Conservation (phyloP, 1,140 invertebrate genomes). For the Colletes gigas region DNA sequence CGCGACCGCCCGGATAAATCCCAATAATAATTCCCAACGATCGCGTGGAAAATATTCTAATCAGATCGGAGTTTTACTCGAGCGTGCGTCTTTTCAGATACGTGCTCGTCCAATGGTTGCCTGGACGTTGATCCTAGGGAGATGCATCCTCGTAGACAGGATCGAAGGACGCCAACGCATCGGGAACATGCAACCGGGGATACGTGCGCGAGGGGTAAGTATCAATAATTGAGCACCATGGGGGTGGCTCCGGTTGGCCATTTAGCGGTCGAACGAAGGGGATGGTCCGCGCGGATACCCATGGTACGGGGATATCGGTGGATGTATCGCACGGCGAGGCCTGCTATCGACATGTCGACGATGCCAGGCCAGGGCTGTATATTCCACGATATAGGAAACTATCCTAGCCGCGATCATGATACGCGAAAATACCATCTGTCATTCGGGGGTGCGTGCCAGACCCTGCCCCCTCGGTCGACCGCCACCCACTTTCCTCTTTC, state of each 20-base stretch:
- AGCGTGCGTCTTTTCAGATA: not conserved
- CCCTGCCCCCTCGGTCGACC: slow-evolving; percentile 34
- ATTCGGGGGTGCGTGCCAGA: slow-evolving; percentile 71
- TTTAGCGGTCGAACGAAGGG: slow-evolving; percentile 77
- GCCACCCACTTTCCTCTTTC: slow-evolving; percentile 21
- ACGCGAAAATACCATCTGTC: slow-evolving; percentile 79
- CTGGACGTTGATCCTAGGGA: not conserved
- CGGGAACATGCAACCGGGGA: slow-evolving; percentile 53
- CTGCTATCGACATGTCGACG: slow-evolving; percentile 81
- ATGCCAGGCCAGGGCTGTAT: slow-evolving; percentile 71
- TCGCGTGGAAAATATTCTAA: not conserved
- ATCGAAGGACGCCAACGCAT: slow-evolving; percentile 54
- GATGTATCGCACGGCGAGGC: slow-evolving; percentile 77
- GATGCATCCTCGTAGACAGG: slow-evolving; percentile 11
- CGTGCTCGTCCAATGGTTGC: not conserved
- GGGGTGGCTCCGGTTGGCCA: slow-evolving; percentile 73
- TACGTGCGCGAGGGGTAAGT: slow-evolving; percentile 65
- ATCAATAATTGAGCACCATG: slow-evolving; percentile 80
- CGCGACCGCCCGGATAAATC: too few species aligned
- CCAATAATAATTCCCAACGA: not conserved
- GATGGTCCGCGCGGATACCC: slow-evolving; percentile 60
- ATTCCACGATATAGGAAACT: slow-evolving; percentile 74
- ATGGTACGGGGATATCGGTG: slow-evolving; percentile 74
- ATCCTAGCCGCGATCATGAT: slow-evolving; percentile 76
- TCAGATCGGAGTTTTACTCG: not conserved